phyloP scores from a whole-genome alignment of 2,113 vertebrate genomes.

The western clawed frog (Xenopus tropicalis) region UCB_Xtro_10.0 CM004451.2:29367001-29367500 shows the following conservation, averaged over 20 bases:
- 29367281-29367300: conserved; percentile 56
- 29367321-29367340: conserved; percentile 65
- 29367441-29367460: background rate
- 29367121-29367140: background rate
- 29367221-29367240: conserved; percentile 65
- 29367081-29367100: background rate
- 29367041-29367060: conserved; percentile 28
- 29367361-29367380: conserved; percentile 53
- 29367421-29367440: conserved; percentile 41
- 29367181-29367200: conserved; percentile 65
- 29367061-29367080: conserved; percentile 40
- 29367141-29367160: conserved; percentile 48
- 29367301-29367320: conserved; percentile 67
- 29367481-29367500: background rate
- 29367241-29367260: conserved; percentile 60
- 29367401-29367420: conserved; percentile 36
- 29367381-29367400: conserved; percentile 55
- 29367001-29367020: conserved; percentile 10
- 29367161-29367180: conserved; percentile 63
- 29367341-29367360: conserved; percentile 64
- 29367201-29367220: conserved; percentile 54
- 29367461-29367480: conserved; percentile 27
- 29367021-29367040: conserved; percentile 8
- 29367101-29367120: conserved; percentile 32
- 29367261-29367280: conserved; percentile 44